A percentile compares a stretch with the other conserved stretches of the same genome.
phyloP scores from a whole-genome alignment of 2,888 invertebrate genomes.

The Machimus atricapillus region DNA sequence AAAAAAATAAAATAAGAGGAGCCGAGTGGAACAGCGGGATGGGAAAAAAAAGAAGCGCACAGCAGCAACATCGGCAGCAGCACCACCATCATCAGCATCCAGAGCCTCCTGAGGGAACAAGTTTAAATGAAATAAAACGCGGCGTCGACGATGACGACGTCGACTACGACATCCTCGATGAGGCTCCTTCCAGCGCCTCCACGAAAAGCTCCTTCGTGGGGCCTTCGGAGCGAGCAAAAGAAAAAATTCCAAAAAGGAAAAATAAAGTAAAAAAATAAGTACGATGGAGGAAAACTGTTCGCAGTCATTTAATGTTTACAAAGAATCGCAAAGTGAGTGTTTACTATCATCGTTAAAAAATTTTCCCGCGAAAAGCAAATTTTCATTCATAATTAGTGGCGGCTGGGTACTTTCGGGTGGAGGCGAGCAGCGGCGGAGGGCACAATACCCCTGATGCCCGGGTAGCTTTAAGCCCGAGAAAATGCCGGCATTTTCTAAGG shows the following conservation, averaged over 20 bases:
- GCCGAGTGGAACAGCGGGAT: background rate
- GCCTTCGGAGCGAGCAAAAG: background rate
- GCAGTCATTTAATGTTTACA: constrained; percentile 7
- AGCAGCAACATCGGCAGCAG: background rate
- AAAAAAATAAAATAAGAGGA: background rate
- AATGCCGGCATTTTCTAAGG: background rate
- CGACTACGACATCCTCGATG: background rate
- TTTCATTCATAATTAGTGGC: constrained; percentile 45
- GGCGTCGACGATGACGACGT: background rate
- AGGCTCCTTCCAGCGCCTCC: background rate
- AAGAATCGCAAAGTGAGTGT: constrained; percentile 24
- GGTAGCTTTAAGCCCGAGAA: background rate
- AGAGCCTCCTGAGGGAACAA: background rate
- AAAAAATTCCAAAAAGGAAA: background rate
- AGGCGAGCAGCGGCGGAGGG: background rate
- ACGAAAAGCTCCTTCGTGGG: background rate
- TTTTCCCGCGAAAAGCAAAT: constrained; percentile 43
- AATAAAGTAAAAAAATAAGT: background rate
- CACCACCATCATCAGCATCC: background rate
- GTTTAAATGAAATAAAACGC: constrained; percentile 15
- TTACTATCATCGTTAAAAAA: constrained; percentile 28
- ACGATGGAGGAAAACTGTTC: constrained; percentile 2
- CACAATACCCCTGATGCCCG: background rate
- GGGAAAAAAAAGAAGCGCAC: background rate
- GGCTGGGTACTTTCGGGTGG: background rate